Evolutionary conservation across 2,797 vertebrate species (phyloP).

Genomic region (Platalea minor): DNA sequence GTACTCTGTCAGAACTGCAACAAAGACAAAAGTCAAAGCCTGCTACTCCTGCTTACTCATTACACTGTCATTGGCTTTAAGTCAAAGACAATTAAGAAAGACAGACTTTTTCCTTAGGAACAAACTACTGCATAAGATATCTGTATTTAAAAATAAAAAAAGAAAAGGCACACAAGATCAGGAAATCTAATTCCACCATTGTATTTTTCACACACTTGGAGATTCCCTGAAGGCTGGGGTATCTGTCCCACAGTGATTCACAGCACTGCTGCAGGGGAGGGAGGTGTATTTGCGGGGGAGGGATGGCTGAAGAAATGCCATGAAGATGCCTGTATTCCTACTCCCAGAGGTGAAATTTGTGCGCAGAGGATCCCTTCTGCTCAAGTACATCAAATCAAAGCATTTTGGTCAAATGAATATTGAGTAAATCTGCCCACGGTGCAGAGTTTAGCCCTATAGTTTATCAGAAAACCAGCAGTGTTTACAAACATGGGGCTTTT

Average conservation of each 20-base stretch:
- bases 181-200: background rate
- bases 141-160: background rate
- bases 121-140: background rate
- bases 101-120: background rate
- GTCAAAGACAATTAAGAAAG: background rate
- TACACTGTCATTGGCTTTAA: background rate
- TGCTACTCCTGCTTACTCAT: background rate
- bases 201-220: background rate
- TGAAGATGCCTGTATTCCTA: background rate
- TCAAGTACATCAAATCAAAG: background rate
- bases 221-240: background rate
- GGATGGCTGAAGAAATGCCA: background rate
- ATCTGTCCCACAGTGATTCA: background rate
- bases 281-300: rapidly evolving
- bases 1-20: background rate
- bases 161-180: background rate
- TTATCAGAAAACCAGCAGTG: background rate
- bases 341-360: background rate
- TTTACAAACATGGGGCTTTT: background rate
- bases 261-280: background rate
- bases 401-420: background rate
- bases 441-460: background rate
- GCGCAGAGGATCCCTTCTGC: background rate
- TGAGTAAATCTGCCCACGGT: background rate
- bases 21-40: background rate